phyloP scores from a whole-genome alignment of 1,140 invertebrate genomes.

The Drosophila watanabei region DNA sequence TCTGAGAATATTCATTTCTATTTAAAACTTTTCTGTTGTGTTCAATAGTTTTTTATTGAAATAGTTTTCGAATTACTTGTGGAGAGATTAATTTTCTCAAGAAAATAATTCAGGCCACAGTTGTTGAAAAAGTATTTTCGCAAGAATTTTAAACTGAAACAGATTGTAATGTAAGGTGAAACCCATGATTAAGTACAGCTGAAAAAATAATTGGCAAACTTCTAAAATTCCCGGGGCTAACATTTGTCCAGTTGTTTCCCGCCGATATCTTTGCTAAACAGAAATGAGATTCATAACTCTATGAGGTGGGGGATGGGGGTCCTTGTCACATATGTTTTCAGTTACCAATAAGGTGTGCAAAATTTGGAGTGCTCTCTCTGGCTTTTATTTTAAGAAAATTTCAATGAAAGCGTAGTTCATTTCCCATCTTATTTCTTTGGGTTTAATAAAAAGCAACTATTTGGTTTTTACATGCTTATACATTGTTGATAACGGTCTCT shows the following conservation, averaged over 20 bases:
- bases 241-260: background rate
- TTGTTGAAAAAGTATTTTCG: background rate
- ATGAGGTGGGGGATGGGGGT: background rate
- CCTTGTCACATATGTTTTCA: background rate
- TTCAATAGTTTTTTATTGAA: background rate
- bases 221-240: background rate
- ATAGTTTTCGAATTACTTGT: background rate
- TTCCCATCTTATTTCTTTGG: too few species aligned
- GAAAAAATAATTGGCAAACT: background rate
- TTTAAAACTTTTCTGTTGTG: background rate
- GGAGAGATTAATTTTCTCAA: slow-evolving; percentile 15
- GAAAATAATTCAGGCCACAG: background rate
- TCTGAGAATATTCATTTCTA: background rate
- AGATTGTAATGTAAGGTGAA: background rate
- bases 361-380: background rate
- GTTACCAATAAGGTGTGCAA: background rate
- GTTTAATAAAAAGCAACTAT: too few species aligned
- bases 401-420: too few species aligned
- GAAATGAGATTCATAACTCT: background rate
- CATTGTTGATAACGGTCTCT: background rate
- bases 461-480: background rate
- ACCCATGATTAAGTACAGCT: background rate
- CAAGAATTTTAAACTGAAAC: background rate
- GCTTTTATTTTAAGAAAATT: background rate
- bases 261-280: background rate